Percentiles rank a stretch among this genome's conserved stretches.
These are phyloP conservation scores for Gopherus flavomarginatus DNA, from an alignment of 2,113 vertebrate species.

Conservation along the genomic window DNA sequence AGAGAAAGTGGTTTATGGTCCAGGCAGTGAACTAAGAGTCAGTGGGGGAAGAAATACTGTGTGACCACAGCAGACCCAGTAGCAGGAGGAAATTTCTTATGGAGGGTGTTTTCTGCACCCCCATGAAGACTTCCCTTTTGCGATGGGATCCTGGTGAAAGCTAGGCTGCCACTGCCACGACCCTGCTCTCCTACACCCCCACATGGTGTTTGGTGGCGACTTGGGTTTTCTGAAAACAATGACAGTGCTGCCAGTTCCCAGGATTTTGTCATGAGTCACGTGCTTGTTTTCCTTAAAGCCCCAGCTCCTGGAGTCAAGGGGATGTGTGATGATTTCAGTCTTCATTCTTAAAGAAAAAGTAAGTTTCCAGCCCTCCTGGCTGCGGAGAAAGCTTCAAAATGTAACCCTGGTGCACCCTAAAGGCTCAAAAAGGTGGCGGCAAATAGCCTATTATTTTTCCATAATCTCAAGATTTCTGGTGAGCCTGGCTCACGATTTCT, in stretches of 20 bases:
- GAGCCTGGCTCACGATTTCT: not conserved
- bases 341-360: not conserved
- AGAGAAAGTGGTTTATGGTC: accelerated
- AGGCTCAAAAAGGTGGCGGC: not conserved
- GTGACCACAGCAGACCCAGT: not conserved
- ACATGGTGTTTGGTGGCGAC: accelerated
- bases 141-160: not conserved
- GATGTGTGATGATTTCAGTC: not conserved
- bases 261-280: not conserved
- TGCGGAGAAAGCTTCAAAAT: not conserved
- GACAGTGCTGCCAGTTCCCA: not conserved
- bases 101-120: not conserved
- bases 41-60: too few species aligned
- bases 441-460: not conserved
- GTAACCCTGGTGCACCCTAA: not conserved
- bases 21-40: not conserved
- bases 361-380: not conserved
- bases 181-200: not conserved
- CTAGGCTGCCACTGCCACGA: not conserved
- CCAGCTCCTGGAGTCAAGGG: not conserved
- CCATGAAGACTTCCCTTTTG: not conserved
- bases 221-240: not conserved
- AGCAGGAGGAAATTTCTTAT: too few species aligned
- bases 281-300: not conserved
- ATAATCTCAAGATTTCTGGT: not conserved